Conservation (phyloP, 2,797 vertebrate species). For the Gymnodraco acuticeps region DNA sequence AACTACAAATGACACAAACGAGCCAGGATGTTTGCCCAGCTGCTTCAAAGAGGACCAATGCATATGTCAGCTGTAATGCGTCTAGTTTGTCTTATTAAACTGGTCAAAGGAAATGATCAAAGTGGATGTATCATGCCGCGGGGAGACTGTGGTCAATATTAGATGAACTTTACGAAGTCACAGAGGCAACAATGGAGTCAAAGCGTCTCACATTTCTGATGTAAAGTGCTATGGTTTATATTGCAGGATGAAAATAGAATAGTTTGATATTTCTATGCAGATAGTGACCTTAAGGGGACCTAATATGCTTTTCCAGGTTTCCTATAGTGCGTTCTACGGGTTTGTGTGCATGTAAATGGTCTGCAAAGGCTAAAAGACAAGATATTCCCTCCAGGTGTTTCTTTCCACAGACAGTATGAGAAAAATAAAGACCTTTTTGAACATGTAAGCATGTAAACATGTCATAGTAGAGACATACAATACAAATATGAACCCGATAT, state of each 20-base stretch:
- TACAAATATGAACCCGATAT: too few species aligned
- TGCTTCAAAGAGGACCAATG: slow-evolving; percentile 16
- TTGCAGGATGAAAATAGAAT: background rate
- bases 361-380: too few species aligned
- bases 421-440: too few species aligned
- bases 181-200: background rate
- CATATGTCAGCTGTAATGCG: slow-evolving; percentile 6
- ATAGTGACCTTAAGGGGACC: background rate
- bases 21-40: slow-evolving; percentile 8
- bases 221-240: background rate
- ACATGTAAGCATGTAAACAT: too few species aligned
- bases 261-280: background rate
- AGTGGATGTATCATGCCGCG: background rate
- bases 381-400: too few species aligned
- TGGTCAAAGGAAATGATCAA: background rate
- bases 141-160: background rate
- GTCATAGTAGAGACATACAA: too few species aligned
- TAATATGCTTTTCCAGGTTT: too few species aligned
- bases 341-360: too few species aligned
- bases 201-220: background rate
- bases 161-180: background rate
- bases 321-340: too few species aligned
- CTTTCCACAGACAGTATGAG: too few species aligned
- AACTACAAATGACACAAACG: slow-evolving; percentile 14
- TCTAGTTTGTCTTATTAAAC: background rate